Base-by-base conservation (phyloP, 1,140 invertebrate genomes). In the Tetramorium alpestre region DNA sequence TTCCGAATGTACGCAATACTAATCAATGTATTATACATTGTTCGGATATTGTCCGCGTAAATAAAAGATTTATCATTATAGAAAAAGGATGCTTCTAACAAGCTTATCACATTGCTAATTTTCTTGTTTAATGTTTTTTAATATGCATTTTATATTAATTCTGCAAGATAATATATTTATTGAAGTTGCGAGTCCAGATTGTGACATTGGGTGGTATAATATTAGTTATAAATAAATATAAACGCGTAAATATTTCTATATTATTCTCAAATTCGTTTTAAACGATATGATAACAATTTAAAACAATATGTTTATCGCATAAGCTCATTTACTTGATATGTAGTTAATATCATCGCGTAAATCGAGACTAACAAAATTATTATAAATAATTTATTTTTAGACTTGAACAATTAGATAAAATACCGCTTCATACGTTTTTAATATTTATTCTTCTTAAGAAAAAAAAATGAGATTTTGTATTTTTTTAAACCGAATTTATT, bases 11-110 rank as follows among this genome's bases (percentile, higher is more conserved):
- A 60, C n/a, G 70, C 58, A 81, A 33, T 65, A 80, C 67, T 89
- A 86, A 89, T 51, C 72, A 64, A 60, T 89, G 76, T 89, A 75
- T 58, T 89, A 75, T 58, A 86, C 82, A 85, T 49, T 64, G 84
- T 25, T 60, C 25, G 62, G 72, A 88, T 81, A 88, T 70, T 70
- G 62, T 47, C 33, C 10, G 25, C 4, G 67, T 25, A 56, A 51
- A 75, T 44, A 33, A 41, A 25, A 4, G 44, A 62, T 62, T 80
- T 80, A 49, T 51, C 44, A 25, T 72, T n/a, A n/a, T 16, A 11
- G 67, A 44, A 72, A 41, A 51, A 70, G 25, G 69, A 64, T 56
- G 77, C 44, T 25, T 4, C 33, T 69, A 33, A 80, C 47, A 54
- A 80, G n/a, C n/a, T 67, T 11, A 16, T 7, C 25, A 62, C 28